phyloP scores from a whole-genome alignment of 1,140 invertebrate species.

The Diorhabda elongata region DNA sequence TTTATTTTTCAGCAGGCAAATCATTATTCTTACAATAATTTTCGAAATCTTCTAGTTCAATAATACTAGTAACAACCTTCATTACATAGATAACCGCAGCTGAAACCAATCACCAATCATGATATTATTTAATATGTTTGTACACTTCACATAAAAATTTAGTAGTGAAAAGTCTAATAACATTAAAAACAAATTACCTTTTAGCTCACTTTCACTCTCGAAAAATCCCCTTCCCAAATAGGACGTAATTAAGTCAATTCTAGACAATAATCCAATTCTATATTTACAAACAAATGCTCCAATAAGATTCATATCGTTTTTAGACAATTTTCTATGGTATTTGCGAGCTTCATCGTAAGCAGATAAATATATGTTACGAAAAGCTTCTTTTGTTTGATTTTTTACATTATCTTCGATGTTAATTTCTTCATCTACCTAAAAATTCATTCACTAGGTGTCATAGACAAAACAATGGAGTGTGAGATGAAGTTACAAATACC shows the following conservation, averaged over 20 bases:
- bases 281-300: constrained; percentile 37
- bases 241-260: constrained; percentile 34
- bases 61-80: constrained; percentile 26
- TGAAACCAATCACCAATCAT: constrained; percentile 20
- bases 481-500: too few species aligned
- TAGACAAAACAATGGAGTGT: too few species aligned
- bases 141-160: too few species aligned
- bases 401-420: constrained; percentile 37
- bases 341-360: constrained; percentile 33
- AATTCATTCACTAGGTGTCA: background rate
- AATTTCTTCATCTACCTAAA: constrained; percentile 34
- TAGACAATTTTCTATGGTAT: constrained; percentile 22
- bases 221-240: constrained; percentile 40
- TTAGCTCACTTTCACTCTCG: constrained; percentile 35
- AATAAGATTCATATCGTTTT: constrained; percentile 31
- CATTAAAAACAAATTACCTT: constrained; percentile 30
- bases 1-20: background rate
- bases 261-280: constrained; percentile 33
- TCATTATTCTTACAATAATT: constrained; percentile 27
- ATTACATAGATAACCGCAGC: constrained; percentile 40
- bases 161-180: too few species aligned
- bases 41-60: constrained; percentile 37
- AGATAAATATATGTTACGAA: constrained; percentile 32
- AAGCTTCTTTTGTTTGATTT: constrained; percentile 34
- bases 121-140: too few species aligned